phyloP scores from a whole-genome alignment of 1,140 invertebrate species.

The Dinoponera quadriceps region DNA sequence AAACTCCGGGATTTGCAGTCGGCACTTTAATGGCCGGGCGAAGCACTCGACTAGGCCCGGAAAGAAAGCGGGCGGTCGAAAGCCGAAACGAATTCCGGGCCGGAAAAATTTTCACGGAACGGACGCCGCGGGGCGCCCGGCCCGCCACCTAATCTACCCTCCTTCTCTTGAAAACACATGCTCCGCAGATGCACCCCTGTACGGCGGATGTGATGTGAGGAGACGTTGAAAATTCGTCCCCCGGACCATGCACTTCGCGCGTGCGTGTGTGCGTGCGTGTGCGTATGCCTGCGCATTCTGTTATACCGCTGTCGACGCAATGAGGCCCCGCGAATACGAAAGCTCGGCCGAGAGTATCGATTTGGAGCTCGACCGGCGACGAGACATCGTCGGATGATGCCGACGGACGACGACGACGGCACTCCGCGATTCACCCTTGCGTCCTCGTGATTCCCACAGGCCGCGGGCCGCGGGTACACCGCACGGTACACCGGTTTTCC shows the following conservation, averaged over 20 bases:
- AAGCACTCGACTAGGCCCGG: constrained; percentile 45
- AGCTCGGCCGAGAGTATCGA: background rate
- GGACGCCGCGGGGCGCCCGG: constrained; percentile 62
- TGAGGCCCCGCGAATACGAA: constrained; percentile 30
- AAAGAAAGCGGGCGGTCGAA: constrained; percentile 57
- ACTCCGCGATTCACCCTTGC: constrained; percentile 21
- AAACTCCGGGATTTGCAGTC: constrained; percentile 47
- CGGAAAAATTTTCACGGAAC: constrained; percentile 49
- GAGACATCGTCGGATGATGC: constrained; percentile 4
- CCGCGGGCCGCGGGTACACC: background rate
- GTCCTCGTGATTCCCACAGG: background rate
- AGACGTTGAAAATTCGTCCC: constrained; percentile 68
- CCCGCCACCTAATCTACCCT: constrained; percentile 10
- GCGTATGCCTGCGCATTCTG: no score
- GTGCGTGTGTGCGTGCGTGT: no score
- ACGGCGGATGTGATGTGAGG: constrained; percentile 34
- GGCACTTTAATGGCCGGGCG: constrained; percentile 57
- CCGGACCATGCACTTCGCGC: constrained; percentile 71
- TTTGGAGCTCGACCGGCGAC: background rate
- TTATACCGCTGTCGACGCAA: constrained; percentile 55
- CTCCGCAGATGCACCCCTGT: constrained; percentile 71
- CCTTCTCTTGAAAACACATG: constrained; percentile 73
- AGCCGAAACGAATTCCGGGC: constrained; percentile 72
- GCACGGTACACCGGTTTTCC: background rate
- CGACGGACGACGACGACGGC: constrained; percentile 25